phyloP scores from a whole-genome alignment of 1,140 invertebrate genomes.

The Zaprionus vittiger region DNA sequence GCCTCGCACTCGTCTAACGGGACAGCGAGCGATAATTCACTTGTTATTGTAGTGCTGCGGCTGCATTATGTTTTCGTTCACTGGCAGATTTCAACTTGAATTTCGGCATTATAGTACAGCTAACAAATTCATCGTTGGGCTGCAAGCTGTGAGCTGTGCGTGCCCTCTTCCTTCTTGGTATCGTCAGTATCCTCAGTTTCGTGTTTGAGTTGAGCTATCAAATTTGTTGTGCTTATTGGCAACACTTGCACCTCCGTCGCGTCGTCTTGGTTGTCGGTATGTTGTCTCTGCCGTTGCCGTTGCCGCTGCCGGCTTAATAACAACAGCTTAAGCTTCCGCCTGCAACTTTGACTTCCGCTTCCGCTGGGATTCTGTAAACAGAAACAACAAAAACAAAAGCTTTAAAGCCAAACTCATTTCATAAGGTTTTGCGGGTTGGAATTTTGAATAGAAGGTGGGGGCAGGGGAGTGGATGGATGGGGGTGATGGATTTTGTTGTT shows the following conservation, averaged over 20 bases:
- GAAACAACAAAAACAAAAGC: constrained; percentile 32
- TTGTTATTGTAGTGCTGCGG: constrained; percentile 37
- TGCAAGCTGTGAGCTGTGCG: background rate
- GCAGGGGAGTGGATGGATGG: background rate
- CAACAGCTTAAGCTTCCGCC: constrained; percentile 54
- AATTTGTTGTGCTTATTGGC: constrained; percentile 37
- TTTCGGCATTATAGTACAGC: constrained; percentile 46
- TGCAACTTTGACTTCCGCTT: constrained; percentile 59
- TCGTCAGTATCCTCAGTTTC: constrained; percentile 28
- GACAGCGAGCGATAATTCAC: constrained; percentile 33
- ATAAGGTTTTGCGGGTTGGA: background rate
- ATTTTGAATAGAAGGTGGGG: background rate
- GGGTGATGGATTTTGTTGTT: constrained; percentile 1
- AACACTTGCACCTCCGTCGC: constrained; percentile 42
- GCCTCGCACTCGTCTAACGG: constrained; percentile 24
- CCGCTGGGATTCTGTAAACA: constrained; percentile 42
- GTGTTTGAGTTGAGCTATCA: constrained; percentile 52
- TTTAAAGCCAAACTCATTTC: constrained; percentile 34
- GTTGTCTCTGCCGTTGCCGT: background rate
- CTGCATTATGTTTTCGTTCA: constrained; percentile 42
- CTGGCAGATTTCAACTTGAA: constrained; percentile 49
- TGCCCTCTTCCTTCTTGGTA: background rate
- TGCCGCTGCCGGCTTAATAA: constrained; percentile 29
- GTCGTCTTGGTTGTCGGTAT: background rate
- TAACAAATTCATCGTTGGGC: background rate